Base-by-base conservation (phyloP, 2,888 invertebrate species). In the Drosophila paramelanica region DNA sequence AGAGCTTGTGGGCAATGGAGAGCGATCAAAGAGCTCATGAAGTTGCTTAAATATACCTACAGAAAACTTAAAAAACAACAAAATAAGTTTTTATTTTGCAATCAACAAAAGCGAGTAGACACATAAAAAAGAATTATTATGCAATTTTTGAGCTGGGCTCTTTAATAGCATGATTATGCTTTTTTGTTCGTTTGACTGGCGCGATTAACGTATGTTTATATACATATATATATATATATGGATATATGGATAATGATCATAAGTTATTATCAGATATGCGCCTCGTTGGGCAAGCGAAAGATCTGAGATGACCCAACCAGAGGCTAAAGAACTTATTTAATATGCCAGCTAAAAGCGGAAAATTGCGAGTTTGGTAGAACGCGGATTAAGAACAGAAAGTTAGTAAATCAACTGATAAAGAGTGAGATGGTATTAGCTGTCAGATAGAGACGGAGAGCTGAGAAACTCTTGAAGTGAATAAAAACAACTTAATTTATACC, bases 51-150 rank as follows among this genome's bases (percentile, higher is more conserved):
- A 78, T 73, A 61, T 61, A 42, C 43, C 45, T 55, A 31, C 42
- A 58, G 42, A 43, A 13, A 20, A 20, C 10, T n/a, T n/a, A 33
- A 8, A 45, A 45, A 56, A 49, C n/a, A 70, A 55, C 53, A 50
- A 38, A 53, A 51, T 64, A 49, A 45, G 70, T 49, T 58, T 72
- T 49, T 64, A 69, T 87, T 73, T 84, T 53, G 81, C 76, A 84
- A 87, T 73, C 67, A 57, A 42, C 59, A 58, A 65, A 64, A 33
- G 65, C 74, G 25, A 51, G 58, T 51, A 62, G 74, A 73, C 72
- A 84, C 73, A 82, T 81, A 82, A 87, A 88, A 82, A 78, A 82
- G 88, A 82, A 82, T 82, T 81, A 84, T 82, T 87, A 84, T 82
- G 82, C 76, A 82, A 82, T 69, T 50, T 53, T 71, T 39, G 36